Conservation (phyloP, 2,888 invertebrate genomes). For the Cyclophora albipunctata region DNA sequence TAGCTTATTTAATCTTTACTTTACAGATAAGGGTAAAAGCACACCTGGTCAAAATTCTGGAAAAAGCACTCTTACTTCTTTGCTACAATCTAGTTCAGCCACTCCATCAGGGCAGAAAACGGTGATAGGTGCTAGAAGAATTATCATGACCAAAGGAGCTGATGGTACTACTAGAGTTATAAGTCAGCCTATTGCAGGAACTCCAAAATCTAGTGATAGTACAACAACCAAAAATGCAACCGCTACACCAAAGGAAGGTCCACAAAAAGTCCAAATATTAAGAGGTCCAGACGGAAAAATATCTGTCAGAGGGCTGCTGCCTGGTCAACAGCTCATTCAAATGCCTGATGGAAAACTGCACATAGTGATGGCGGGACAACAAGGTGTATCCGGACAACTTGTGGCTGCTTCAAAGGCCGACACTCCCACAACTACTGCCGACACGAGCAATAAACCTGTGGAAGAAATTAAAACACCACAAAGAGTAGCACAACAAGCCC, state of each 20-base stretch:
- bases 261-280: constrained; percentile 92
- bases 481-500: constrained; percentile 16
- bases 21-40: constrained; percentile 55
- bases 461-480: constrained; percentile 15
- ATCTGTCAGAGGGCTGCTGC: constrained; percentile 91
- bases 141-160: constrained; percentile 84
- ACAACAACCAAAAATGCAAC: constrained; percentile 33
- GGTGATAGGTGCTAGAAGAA: constrained; percentile 78
- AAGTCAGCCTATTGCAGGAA: constrained; percentile 71
- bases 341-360: constrained; percentile 96
- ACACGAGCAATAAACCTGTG: constrained; percentile 19
- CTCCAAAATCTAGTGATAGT: constrained; percentile 49
- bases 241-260: constrained; percentile 62
- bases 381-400: constrained; percentile 63
- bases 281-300: constrained; percentile 93
- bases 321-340: constrained; percentile 94
- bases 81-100: constrained; percentile 70
- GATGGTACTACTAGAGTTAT: constrained; percentile 80
- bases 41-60: constrained; percentile 73
- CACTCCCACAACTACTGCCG: constrained; percentile 21
- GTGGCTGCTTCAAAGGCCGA: constrained; percentile 47
- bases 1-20: neutral
- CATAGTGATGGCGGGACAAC: constrained; percentile 81
- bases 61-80: constrained; percentile 80
- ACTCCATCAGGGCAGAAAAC: constrained; percentile 78